phyloP scores from a whole-genome alignment of 2,113 vertebrate genomes.

The Pelecanoides urinatrix region DNA sequence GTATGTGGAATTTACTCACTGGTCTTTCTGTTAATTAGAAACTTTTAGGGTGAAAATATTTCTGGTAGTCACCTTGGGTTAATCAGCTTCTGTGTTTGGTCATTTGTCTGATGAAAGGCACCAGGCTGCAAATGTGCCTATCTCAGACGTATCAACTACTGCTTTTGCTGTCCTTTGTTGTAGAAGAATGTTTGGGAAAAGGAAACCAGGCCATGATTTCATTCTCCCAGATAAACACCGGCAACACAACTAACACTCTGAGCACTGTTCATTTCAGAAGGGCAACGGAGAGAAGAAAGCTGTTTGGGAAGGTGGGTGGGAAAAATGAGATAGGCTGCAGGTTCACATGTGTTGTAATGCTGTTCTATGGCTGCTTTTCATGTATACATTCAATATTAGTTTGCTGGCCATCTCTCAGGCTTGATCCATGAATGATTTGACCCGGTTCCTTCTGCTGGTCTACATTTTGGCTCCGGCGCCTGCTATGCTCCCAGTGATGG shows the following conservation, averaged over 20 bases:
- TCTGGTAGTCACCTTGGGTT: neutral
- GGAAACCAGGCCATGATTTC: neutral
- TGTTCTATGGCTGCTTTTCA: neutral
- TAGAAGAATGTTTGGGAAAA: neutral
- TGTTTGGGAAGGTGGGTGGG: neutral
- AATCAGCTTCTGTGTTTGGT: neutral
- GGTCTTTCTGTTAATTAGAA: neutral
- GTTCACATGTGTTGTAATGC: neutral
- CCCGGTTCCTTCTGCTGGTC: neutral
- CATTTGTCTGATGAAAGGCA: neutral
- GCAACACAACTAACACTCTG: neutral
- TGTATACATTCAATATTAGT: neutral
- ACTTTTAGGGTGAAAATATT: neutral
- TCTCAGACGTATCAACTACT: neutral
- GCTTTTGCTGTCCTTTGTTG: neutral
- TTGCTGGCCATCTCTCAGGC: neutral
- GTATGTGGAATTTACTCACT: neutral
- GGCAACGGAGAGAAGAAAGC: neutral
- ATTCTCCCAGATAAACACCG: neutral
- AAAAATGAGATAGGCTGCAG: neutral
- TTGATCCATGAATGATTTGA: neutral
- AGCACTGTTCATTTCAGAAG: neutral
- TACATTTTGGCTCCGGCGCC: fast-evolving
- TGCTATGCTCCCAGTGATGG: neutral
- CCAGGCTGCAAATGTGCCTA: neutral